Conservation (phyloP, 2,888 invertebrate genomes). For the Lithosia quadra region DNA sequence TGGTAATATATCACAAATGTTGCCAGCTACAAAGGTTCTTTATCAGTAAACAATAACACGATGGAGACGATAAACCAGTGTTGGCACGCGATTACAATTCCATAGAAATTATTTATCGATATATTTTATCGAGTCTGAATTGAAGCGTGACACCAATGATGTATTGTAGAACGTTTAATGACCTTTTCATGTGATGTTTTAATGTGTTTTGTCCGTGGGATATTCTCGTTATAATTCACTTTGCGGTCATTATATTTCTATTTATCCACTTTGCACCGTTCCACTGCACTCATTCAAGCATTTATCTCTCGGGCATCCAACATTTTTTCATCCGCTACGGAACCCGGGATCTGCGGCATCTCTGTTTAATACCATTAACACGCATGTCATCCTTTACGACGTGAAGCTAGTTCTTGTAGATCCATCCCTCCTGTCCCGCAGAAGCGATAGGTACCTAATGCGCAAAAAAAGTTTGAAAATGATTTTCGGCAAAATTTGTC, state of each 20-base stretch:
- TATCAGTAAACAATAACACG: slow-evolving; percentile 44
- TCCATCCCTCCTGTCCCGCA: too few relatives aligned
- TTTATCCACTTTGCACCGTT: not conserved
- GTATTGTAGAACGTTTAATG: slow-evolving; percentile 3
- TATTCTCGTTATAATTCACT: too few relatives aligned
- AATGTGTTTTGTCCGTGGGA: not conserved
- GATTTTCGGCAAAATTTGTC: too few relatives aligned
- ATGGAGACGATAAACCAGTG: slow-evolving; percentile 34
- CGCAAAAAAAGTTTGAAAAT: too few relatives aligned
- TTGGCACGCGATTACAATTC: slow-evolving; percentile 32
- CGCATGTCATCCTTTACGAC: too few relatives aligned
- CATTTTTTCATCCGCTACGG: too few relatives aligned
- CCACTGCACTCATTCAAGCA: too few relatives aligned
- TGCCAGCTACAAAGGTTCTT: slow-evolving; percentile 26
- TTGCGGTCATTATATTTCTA: not conserved
- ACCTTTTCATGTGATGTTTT: slow-evolving; percentile 7
- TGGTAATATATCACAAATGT: not conserved
- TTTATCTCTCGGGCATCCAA: too few relatives aligned
- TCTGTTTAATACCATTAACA: too few relatives aligned
- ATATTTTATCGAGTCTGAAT: slow-evolving; percentile 17
- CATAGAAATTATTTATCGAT: slow-evolving; percentile 27
- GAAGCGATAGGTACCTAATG: too few relatives aligned
- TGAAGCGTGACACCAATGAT: slow-evolving; percentile 6
- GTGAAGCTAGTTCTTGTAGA: too few relatives aligned
- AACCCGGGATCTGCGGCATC: too few relatives aligned